Percentiles rank a stretch among this genome's conserved stretches.
Evolutionary conservation across 1,140 invertebrate species (phyloP).

Genomic region (Heliconius melpomene): DNA sequence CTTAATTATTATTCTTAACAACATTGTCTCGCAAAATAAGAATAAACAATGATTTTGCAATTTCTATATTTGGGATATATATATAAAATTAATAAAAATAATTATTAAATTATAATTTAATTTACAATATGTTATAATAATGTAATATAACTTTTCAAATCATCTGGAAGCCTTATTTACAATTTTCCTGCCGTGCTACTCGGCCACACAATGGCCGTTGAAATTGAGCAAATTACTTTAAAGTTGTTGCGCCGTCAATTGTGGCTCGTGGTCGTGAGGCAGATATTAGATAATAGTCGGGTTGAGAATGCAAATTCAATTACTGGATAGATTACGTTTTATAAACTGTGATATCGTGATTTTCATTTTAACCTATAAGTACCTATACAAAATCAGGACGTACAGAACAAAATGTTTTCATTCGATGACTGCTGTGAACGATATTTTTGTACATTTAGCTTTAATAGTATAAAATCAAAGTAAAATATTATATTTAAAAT

Average conservation of each 20-base stretch:
- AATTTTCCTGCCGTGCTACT: not conserved
- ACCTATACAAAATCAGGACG: no score
- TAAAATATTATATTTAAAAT: not conserved
- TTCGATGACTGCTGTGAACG: no score
- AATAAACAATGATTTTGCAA: no score
- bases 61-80: no score
- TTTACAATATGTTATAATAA: not conserved
- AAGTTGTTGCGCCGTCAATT: conserved; percentile 63
- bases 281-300: conserved; percentile 74
- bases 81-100: no score
- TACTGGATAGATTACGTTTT: conserved; percentile 32
- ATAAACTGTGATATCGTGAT: not conserved
- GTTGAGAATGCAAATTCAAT: conserved; percentile 73
- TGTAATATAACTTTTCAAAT: not conserved
- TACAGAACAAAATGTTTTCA: no score
- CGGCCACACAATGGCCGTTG: conserved; percentile 45
- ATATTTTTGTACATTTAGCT: no score
- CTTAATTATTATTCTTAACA: no score
- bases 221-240: conserved; percentile 72
- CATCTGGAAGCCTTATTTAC: not conserved
- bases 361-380: no score
- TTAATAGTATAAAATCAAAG: not conserved
- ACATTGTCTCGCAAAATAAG: no score
- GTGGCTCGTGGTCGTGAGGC: conserved; percentile 50
- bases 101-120: no score